Conservation (phyloP, 2,888 invertebrate species). For the Drosophila ustulata region DNA sequence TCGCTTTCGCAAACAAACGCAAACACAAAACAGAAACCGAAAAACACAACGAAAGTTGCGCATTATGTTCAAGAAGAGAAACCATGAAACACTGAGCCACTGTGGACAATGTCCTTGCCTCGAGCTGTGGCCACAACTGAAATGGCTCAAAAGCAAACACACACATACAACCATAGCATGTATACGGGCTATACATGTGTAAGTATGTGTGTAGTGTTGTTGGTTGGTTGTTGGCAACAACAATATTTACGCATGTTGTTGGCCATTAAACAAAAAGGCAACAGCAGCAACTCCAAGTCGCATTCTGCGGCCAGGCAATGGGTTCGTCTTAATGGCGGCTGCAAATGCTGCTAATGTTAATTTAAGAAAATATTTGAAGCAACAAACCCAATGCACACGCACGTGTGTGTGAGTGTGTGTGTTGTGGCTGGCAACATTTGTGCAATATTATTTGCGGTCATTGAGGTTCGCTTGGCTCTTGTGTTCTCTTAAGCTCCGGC, state of each 20-base stretch:
- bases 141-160: constrained; percentile 54
- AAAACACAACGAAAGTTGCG: constrained; percentile 21
- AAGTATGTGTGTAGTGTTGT: background rate
- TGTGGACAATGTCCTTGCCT: constrained; percentile 55
- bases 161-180: constrained; percentile 41
- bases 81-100: constrained; percentile 26
- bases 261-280: constrained; percentile 59
- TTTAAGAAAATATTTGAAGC: constrained; percentile 74
- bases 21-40: background rate
- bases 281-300: constrained; percentile 46
- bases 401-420: constrained; percentile 11
- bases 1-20: constrained; percentile 22
- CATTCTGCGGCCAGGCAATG: constrained; percentile 53
- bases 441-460: constrained; percentile 78
- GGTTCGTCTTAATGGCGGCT: constrained; percentile 69
- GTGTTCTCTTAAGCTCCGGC: constrained; percentile 5
- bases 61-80: constrained; percentile 61
- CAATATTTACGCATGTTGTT: constrained; percentile 62
- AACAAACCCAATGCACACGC: constrained; percentile 9
- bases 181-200: background rate
- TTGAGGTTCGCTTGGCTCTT: constrained; percentile 28
- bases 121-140: constrained; percentile 51
- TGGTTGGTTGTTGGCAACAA: background rate
- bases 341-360: constrained; percentile 81
- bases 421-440: constrained; percentile 75